phyloP scores from a whole-genome alignment of 2,113 vertebrate species.

The Solea solea region DNA sequence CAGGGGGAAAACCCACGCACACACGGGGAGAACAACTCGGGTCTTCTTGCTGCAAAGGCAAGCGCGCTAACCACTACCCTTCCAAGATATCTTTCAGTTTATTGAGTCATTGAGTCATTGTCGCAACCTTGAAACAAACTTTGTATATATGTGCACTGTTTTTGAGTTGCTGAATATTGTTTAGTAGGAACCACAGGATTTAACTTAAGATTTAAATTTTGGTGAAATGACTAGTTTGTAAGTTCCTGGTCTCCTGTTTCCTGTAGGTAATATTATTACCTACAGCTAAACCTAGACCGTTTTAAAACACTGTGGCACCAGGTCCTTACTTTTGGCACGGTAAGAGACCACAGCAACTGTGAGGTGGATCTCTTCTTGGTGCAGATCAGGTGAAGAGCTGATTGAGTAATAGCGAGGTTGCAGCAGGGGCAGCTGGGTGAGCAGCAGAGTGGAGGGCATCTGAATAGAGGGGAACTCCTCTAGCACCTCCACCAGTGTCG shows the following conservation, averaged over 20 bases:
- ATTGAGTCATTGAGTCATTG: not conserved
- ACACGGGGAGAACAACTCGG: too few relatives aligned
- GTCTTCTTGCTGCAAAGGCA: too few relatives aligned
- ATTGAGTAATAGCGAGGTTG: slow-evolving; percentile 98
- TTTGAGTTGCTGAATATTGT: not conserved
- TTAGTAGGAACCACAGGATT: not conserved
- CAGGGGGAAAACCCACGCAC: too few relatives aligned
- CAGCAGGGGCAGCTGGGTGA: slow-evolving; percentile 94
- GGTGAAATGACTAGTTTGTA: too few relatives aligned
- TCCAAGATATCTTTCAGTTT: slow-evolving; percentile 42
- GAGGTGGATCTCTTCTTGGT: slow-evolving; percentile 94
- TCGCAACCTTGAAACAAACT: slow-evolving; percentile 21
- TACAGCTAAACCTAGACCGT: slow-evolving; percentile 1
- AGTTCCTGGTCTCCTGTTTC: too few relatives aligned
- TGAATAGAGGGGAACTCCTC: slow-evolving; percentile 95
- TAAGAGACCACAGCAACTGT: slow-evolving; percentile 96
- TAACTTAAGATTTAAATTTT: not conserved
- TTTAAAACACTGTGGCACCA: not conserved
- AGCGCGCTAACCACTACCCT: too few relatives aligned
- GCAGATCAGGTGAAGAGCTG: slow-evolving; percentile 94
- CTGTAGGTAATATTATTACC: too few relatives aligned
- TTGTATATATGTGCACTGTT: not conserved
- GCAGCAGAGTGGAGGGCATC: slow-evolving; percentile 92
- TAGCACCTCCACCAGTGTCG: slow-evolving; percentile 93
- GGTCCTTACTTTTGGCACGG: slow-evolving; percentile 86